Evolutionary conservation across 2,113 vertebrate genomes (phyloP), one percentile per base, ranked within the genome.

Genomic region (Paraplagusia blochii): DNA sequence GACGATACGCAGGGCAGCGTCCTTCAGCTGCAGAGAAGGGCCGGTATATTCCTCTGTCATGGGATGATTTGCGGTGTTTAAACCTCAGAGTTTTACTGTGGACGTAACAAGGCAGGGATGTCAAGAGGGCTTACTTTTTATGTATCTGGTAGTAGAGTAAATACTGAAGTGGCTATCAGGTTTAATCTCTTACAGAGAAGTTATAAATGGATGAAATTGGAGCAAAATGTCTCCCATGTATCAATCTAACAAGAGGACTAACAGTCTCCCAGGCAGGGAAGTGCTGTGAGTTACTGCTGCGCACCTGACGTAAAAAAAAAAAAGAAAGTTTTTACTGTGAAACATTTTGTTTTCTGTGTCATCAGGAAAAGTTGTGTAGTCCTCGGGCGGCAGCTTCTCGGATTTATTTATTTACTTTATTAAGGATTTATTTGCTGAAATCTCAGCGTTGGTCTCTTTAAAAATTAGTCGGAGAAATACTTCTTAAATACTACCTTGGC

Each of bases 41-140:
- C 29, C 16, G 16, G 55, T 71, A 46, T 64, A 55, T 59, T 70
- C 45, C 50, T 9, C 12, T 63, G 53, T 51, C 19, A 36, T 36
- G 49, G 39, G 35, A 34, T 68, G 57, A 79, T 77, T 67, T 69
- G 54, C 35, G 19, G 10, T 9, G 5, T 61, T 51, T 50, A 46
- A 64, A 69, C 34, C 38, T 58, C 42, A 10, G 15, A 14, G 12
- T 74, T 66, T 63, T 47, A 52, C 29, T 49, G 54, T 59, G 47
- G 44, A 60, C 12, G 4, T 16, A 34, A 35, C n/a, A 53, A 43
- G 50, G 19, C 12, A 12, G 15, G 36, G 10, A 54, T 54, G 44
- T 74, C 53, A 58, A 12, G 57, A 52, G 55, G 52, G 53, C 36
- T 77, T 55, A 42, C n/a, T 12, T n/a, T 17, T n/a, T 16, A 44